Evolutionary conservation across 2,888 invertebrate species (phyloP), one percentile per base, ranked within the genome.

Genomic region (Amiota mariae): DNA sequence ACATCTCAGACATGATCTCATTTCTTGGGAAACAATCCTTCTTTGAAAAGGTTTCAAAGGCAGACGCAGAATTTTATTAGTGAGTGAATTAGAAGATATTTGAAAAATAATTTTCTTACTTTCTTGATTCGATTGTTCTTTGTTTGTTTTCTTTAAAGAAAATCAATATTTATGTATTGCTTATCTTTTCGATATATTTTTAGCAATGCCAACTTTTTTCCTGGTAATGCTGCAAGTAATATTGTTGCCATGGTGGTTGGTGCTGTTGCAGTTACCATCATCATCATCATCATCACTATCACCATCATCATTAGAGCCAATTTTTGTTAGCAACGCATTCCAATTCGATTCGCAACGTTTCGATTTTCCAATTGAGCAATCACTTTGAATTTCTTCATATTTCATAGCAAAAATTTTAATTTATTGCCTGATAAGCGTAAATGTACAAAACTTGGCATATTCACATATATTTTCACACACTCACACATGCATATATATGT

Each of bases 321-420:
- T 20, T 6, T 36, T 36, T 36, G 59, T 4, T 20, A 18, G 59
- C 36, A 59, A 59, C 8, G 20, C 15, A 59, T 59, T 12, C 12
- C 59, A 24, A 51, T 68, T 54, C 68, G 51, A 11, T 54, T 15
- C 15, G 71, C 46, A 51, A 24, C 49, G 48, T 51, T 51, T 71
- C 63, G 71, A 71, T 71, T 71, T 71, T 71, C 71, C 71, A 63
- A 71, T 63, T 71, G 71, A 71, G 51, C 71, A 54, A 13, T 51
- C 15, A 36, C 63, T 71, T 49, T 71, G 63, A 63, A 71, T 71
- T 71, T 54, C 63, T 49, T 63, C 71, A 54, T 71, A 63, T 71
- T 46, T 63, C 71, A 51, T 20, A 63, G 71, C 63, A 71, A 71
- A 71, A 61, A 67, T 67, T 71, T 71, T 71, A 71, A 71, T 71